Evolutionary conservation across 1,140 invertebrate genomes (phyloP).

Genomic region (Macrostomum lignano): DNA sequence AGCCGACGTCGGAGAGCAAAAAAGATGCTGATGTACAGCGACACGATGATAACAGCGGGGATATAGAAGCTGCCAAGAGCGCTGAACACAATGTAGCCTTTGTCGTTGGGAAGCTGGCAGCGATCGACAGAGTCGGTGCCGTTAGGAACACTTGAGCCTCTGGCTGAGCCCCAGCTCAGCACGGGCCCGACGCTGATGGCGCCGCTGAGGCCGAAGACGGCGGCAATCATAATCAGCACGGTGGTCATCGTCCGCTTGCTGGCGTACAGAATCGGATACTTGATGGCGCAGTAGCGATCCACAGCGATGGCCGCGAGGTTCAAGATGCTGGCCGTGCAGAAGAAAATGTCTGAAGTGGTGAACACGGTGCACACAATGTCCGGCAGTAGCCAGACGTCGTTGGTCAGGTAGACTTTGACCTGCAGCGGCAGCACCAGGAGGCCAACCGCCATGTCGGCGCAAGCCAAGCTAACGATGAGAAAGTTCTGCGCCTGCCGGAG

Average conservation of each 20-base stretch:
- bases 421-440: slow-evolving; percentile 26
- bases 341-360: slow-evolving; percentile 27
- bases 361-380: slow-evolving; percentile 21
- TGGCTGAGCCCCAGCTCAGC: too few species aligned
- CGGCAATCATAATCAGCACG: slow-evolving; percentile 52
- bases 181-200: too few species aligned
- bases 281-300: slow-evolving; percentile 27
- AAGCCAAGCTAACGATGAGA: slow-evolving; percentile 68
- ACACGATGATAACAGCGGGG: slow-evolving; percentile 74
- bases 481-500: slow-evolving; percentile 55
- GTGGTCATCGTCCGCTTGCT: slow-evolving; percentile 60
- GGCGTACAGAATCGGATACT: slow-evolving; percentile 40
- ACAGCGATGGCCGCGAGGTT: slow-evolving; percentile 28
- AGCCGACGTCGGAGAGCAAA: slow-evolving; percentile 52
- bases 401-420: slow-evolving; percentile 13
- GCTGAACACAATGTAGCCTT: slow-evolving; percentile 66
- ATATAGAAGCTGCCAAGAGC: slow-evolving; percentile 70
- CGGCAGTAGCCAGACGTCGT: slow-evolving; percentile 23
- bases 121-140: slow-evolving; percentile 10
- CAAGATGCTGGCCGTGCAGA: slow-evolving; percentile 28
- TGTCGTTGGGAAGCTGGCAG: slow-evolving; percentile 25
- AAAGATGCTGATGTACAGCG: slow-evolving; percentile 78
- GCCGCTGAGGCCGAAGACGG: slow-evolving; percentile 72
- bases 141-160: too few species aligned
- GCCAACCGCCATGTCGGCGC: slow-evolving; percentile 47